phyloP scores from a whole-genome alignment of 2,888 invertebrate species.

The Hartigia nigra region DNA sequence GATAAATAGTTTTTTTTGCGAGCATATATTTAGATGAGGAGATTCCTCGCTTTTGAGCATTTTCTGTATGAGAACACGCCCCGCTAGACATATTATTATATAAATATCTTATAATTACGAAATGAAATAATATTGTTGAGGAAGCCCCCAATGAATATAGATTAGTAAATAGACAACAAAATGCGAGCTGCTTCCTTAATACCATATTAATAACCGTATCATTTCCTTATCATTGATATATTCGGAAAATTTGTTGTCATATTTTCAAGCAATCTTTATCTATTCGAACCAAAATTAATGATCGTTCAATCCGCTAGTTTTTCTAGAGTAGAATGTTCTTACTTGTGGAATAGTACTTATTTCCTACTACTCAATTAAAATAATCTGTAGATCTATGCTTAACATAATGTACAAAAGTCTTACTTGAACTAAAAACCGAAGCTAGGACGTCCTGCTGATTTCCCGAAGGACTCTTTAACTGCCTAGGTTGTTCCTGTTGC shows the following conservation, averaged over 20 bases:
- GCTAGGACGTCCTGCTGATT: conserved; percentile 68
- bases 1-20: not conserved
- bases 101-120: not conserved
- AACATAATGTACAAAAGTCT: conserved; percentile 28
- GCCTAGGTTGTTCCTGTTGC: conserved; percentile 62
- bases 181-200: not conserved
- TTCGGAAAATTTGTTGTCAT: not conserved
- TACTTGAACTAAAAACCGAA: conserved; percentile 71
- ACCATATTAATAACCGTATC: too few relatives aligned
- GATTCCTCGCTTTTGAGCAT: not conserved
- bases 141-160: not conserved
- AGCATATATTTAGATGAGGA: not conserved
- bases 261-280: not conserved
- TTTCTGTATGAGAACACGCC: not conserved
- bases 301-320: not conserved
- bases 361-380: not conserved
- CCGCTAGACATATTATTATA: not conserved
- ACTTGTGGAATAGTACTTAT: not conserved
- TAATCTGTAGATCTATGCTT: not conserved
- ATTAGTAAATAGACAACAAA: not conserved
- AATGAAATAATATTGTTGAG: not conserved
- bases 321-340: not conserved
- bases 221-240: not conserved
- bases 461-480: conserved; percentile 62
- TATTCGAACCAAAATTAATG: not conserved